These are phyloP conservation scores for Orcinus orca DNA, from an alignment of 2,113 vertebrate genomes.

Conservation along the genomic window DNA sequence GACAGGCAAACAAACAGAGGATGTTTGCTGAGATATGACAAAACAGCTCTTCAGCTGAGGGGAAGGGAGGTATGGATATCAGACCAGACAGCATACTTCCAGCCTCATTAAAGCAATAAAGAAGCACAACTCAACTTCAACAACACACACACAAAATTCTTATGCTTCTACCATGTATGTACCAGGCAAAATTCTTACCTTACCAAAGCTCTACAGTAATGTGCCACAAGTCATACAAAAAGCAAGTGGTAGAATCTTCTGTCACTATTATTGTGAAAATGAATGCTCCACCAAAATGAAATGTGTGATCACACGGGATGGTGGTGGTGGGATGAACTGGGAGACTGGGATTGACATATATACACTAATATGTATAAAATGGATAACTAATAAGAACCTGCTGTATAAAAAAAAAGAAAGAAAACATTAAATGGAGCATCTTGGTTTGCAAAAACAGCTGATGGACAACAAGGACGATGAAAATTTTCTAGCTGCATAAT, in stretches of 20 bases:
- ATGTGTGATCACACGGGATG: neutral
- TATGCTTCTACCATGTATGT: fast-evolving
- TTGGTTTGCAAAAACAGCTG: neutral
- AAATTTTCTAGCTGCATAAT: neutral
- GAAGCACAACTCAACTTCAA: neutral
- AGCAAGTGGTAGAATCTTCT: neutral
- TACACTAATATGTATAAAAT: too few species aligned
- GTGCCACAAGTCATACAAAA: neutral
- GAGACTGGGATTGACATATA: too few species aligned
- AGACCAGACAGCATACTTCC: neutral
- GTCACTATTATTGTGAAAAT: neutral
- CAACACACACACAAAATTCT: neutral
- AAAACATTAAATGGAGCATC: neutral
- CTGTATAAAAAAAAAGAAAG: too few species aligned
- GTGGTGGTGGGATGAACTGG: too few species aligned
- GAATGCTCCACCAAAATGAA: neutral
- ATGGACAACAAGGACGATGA: neutral
- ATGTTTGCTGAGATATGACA: neutral
- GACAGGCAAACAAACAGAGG: neutral
- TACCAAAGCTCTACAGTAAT: neutral
- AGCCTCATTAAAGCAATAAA: neutral
- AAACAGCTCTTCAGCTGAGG: neutral
- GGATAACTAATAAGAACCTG: too few species aligned
- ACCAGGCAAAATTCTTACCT: neutral
- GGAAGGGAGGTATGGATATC: neutral